phyloP scores from a whole-genome alignment of 2,113 vertebrate genomes.

The Barnardius zonarius region DNA sequence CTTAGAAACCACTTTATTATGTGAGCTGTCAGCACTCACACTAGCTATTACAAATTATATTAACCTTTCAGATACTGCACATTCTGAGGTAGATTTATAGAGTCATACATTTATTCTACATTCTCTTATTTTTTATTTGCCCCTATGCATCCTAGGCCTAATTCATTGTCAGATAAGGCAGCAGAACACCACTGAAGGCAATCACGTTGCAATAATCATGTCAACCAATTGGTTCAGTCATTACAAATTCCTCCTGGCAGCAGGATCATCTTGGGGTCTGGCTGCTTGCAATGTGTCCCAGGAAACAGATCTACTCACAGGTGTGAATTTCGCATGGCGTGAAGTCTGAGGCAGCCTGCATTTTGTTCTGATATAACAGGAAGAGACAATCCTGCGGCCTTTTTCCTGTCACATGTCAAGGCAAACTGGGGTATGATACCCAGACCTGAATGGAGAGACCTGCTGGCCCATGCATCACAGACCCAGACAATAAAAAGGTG shows the following conservation, averaged over 20 bases:
- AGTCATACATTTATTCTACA: background rate
- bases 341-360: background rate
- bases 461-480: background rate
- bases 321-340: background rate
- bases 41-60: background rate
- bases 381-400: background rate
- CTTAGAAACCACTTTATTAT: background rate
- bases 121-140: background rate
- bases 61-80: background rate
- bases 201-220: background rate
- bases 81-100: background rate
- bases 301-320: background rate
- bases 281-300: accelerated
- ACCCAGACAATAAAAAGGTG: background rate
- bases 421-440: background rate
- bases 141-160: background rate
- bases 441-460: background rate
- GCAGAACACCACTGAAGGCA: background rate
- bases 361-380: background rate
- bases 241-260: background rate
- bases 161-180: background rate
- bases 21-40: background rate
- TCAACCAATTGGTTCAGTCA: background rate
- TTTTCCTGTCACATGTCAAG: background rate
- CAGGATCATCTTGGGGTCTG: background rate